phyloP scores from a whole-genome alignment of 1,140 invertebrate species.

The Drosophila kanapiae region DNA sequence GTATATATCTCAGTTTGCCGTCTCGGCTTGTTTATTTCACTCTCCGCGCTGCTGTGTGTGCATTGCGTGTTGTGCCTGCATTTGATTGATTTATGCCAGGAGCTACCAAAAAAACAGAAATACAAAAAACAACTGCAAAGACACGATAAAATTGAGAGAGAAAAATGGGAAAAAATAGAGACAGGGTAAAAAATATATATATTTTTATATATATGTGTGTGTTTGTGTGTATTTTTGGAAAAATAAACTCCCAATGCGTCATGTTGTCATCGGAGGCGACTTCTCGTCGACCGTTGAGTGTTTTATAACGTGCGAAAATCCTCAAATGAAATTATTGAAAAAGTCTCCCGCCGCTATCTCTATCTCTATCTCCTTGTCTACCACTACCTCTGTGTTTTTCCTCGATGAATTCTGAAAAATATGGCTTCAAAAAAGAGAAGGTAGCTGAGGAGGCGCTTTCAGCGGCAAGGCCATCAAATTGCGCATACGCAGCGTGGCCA shows the following conservation, averaged over 20 bases:
- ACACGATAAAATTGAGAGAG: constrained; percentile 17
- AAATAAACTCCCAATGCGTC: constrained; percentile 75
- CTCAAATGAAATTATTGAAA: constrained; percentile 73
- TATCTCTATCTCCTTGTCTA: neutral
- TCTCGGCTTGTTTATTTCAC: constrained; percentile 38
- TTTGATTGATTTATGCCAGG: constrained; percentile 78
- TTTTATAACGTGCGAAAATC: constrained; percentile 77
- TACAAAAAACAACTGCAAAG: constrained; percentile 1
- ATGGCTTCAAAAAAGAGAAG: constrained; percentile 2
- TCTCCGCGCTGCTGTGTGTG: constrained; percentile 28
- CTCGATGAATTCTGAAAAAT: constrained; percentile 42
- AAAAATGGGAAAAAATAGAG: constrained; percentile 31
- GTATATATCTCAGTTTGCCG: constrained; percentile 22
- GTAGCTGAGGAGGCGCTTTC: neutral
- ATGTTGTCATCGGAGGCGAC: constrained; percentile 59
- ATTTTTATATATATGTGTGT: neutral
- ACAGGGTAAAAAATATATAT: constrained; percentile 6
- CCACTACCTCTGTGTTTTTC: constrained; percentile 1
- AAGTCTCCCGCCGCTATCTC: constrained; percentile 6
- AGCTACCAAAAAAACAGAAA: constrained; percentile 26
- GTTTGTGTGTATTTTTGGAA: constrained; percentile 36
- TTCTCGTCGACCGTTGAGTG: constrained; percentile 64
- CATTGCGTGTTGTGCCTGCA: constrained; percentile 73
- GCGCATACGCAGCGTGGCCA: constrained; percentile 75
- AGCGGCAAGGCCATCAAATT: constrained; percentile 56